phyloP scores from a whole-genome alignment of 1,140 invertebrate species.

The Diachasma alloeum region DNA sequence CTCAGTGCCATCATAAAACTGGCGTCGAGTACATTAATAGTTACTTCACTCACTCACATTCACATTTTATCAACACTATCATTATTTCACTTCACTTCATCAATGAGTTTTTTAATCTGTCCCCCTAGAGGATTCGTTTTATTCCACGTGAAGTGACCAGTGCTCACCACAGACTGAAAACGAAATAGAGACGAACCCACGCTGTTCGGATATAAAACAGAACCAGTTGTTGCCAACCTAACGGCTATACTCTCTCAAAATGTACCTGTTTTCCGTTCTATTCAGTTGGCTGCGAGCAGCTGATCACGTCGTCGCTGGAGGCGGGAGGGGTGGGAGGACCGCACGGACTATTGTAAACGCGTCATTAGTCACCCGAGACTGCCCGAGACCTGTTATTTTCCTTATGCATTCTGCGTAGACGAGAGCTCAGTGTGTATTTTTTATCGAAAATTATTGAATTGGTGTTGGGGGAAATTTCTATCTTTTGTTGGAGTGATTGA shows the following conservation, averaged over 20 bases:
- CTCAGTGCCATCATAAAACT: conserved; percentile 36
- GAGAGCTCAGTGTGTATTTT: background rate
- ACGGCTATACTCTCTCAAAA: background rate
- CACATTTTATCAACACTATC: conserved; percentile 12
- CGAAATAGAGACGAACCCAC: background rate
- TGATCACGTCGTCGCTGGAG: background rate
- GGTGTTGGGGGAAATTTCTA: no score
- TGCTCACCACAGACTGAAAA: background rate
- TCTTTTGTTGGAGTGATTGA: background rate
- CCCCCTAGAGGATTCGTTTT: background rate
- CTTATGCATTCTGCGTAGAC: background rate
- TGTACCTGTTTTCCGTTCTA: background rate
- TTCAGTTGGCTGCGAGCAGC: background rate
- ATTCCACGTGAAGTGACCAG: background rate
- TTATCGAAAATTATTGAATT: background rate
- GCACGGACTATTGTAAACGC: background rate
- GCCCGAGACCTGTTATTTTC: background rate
- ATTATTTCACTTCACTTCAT: background rate
- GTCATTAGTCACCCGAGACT: background rate
- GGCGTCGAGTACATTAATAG: background rate
- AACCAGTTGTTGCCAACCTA: background rate
- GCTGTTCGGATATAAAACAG: background rate
- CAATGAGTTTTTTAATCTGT: background rate
- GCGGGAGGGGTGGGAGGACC: background rate
- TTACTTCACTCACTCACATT: conserved; percentile 28